phyloP scores from a whole-genome alignment of 2,797 vertebrate genomes.

The Mastacembelus armatus region DNA sequence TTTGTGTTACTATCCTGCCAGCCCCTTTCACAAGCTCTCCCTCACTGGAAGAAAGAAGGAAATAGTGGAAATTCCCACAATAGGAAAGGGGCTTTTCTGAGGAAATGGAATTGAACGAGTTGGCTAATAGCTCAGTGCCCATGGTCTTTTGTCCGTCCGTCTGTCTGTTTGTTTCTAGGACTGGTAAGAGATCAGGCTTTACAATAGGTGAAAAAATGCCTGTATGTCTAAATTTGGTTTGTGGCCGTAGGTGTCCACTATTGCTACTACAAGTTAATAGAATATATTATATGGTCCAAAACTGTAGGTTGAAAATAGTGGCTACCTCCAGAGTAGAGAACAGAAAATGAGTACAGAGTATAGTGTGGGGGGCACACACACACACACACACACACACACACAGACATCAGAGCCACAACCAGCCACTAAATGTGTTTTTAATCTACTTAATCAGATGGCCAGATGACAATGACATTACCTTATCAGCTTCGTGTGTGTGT shows the following conservation, averaged over 20 bases:
- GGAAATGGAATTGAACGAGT: slow-evolving; percentile 69
- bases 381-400: too few relatives aligned
- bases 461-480: slow-evolving; percentile 60
- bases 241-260: not conserved
- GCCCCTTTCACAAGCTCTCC: slow-evolving; percentile 24
- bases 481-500: slow-evolving; percentile 42
- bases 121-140: slow-evolving; percentile 44
- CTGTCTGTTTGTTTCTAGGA: not conserved
- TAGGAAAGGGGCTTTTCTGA: slow-evolving; percentile 58
- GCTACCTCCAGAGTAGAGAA: not conserved
- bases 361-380: slow-evolving; percentile 17
- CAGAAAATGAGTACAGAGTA: slow-evolving; percentile 22
- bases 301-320: slow-evolving; percentile 6
- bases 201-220: not conserved
- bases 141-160: slow-evolving; percentile 18
- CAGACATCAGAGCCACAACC: slow-evolving; percentile 5
- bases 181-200: not conserved
- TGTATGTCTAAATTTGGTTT: not conserved
- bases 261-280: not conserved
- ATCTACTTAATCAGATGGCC: slow-evolving; percentile 59
- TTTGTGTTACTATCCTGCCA: slow-evolving; percentile 35
- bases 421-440: slow-evolving; percentile 60
- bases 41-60: slow-evolving; percentile 29
- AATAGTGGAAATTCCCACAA: slow-evolving; percentile 52
- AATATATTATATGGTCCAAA: not conserved